Base-by-base conservation (phyloP, 1,140 invertebrate genomes). In the Lepidurus couesii region DNA sequence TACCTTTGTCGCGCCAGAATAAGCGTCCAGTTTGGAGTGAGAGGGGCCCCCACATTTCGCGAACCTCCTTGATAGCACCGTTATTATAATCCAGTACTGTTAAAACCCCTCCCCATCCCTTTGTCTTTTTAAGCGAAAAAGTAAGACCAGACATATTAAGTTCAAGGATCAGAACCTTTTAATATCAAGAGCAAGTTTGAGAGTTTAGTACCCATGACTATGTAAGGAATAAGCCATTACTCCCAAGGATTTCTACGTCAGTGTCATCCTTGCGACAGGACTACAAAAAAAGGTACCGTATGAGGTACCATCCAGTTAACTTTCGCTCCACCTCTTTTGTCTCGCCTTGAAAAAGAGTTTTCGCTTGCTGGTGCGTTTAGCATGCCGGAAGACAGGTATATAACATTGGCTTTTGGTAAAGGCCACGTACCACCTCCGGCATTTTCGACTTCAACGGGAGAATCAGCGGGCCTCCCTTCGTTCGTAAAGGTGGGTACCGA, bases 281-380 rank as follows among this genome's bases (percentile, higher is more conserved):
- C 8, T 21, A 65, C 9, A 21, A 65, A 65, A 21, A 65, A 65
- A 65, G 53, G 53, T 65, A 65, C 53, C 53, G 53, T 65, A 65
- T 65, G 53, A 21, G 21, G 9, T 34, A 34, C 16, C 53, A 21
- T 65, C 53, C 53, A 65, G 53, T 65, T 65, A 65, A 65, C 53
- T 65, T 65, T 65, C 53, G 53, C 53, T 65, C 53, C 53, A 65
- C 53, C 53, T 65, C 53, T 21, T 65, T 65, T 65, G 53, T 65
- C 53, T 65, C 53, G 53, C 53, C 53, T 65, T 65, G 53, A 65
- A 65, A 65, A 65, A 21, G 34, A 34, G 34, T 34, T 65, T 65
- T 65, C 53, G 53, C 53, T 65, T 34, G 34, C 34, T 34, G 3
- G 34, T 34, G 34, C 53, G 16, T 65, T 65, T 7, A 8, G 53